Base-by-base conservation (phyloP, 1,140 invertebrate genomes). In the Vanessa atalanta region DNA sequence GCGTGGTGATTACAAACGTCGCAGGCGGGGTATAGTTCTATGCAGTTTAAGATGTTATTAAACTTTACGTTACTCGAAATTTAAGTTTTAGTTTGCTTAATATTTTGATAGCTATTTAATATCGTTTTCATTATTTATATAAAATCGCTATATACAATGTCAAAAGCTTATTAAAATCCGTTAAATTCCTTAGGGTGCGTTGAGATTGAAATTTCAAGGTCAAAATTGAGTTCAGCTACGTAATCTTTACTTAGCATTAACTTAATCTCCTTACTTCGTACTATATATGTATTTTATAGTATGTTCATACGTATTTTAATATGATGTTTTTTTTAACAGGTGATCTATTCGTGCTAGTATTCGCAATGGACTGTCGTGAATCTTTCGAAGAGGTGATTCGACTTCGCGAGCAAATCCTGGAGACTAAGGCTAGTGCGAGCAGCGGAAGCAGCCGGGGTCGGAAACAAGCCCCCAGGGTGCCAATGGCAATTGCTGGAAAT, bases 311-410 rank as follows among this genome's bases (percentile, higher is more conserved):
- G 8, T 43, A 43, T 43, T 43, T 43, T 0, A 43, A 9, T 9
- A 1, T 8, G 0, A 9, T 43, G 37, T 9, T 37, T 16, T 55
- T 79, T 85, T 2, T 53, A 86, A 88, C 93, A 98, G 97, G 97
- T 79, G 97, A 98, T 88, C 90, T 97, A 13, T 98, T 98, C 90
- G 94, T 97, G 61, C 90, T 98, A 72, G 96, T 97, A 9, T 98
- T 97, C 88, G 95, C 96, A 81, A 96, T 97, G 94, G 96, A 97
- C 83, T 96, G 96, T 77, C 94, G 96, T n/a, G 97, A 97, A 83
- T 97, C 96, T 0, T 98, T 97, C 83, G 96, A 97, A 78, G 96
- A 97, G 89, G 96, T 97, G 12, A 95, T 96, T 71, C 94, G 95
- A 57, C 94, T 98, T 61, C 93, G 96, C 51, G 96, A 97, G 79